Conservation (phyloP, 2,797 vertebrate genomes). For the Zenarchopterus dispar region DNA sequence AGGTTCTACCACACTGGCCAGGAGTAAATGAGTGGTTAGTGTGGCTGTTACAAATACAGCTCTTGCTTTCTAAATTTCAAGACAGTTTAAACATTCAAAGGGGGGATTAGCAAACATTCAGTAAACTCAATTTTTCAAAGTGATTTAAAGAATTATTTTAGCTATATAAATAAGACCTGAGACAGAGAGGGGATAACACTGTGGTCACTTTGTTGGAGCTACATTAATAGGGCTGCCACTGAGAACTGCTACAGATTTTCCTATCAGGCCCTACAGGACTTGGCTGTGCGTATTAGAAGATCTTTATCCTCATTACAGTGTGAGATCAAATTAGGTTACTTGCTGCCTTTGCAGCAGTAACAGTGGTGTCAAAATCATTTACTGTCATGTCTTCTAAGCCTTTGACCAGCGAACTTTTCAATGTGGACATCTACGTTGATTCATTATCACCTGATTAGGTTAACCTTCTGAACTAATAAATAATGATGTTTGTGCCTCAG, state of each 20-base stretch:
- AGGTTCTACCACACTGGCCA: slow-evolving; percentile 34
- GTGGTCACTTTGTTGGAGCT: slow-evolving; percentile 44
- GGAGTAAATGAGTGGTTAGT: slow-evolving; percentile 62
- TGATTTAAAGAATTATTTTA: slow-evolving; percentile 17
- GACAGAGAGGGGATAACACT: slow-evolving; percentile 34
- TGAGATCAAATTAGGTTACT: slow-evolving; percentile 71
- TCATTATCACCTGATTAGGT: slow-evolving; percentile 37
- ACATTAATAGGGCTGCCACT: slow-evolving; percentile 54
- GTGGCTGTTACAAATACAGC: slow-evolving; percentile 40
- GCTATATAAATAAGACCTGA: slow-evolving; percentile 46
- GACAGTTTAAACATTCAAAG: slow-evolving; percentile 9
- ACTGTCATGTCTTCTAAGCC: slow-evolving; percentile 30
- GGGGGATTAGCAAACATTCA: slow-evolving; percentile 20
- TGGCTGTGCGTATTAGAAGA: slow-evolving; percentile 54
- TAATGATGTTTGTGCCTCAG: slow-evolving; percentile 9
- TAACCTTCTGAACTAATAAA: slow-evolving; percentile 35
- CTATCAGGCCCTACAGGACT: slow-evolving; percentile 54
- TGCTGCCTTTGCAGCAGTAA: slow-evolving; percentile 51
- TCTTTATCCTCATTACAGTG: slow-evolving; percentile 69
- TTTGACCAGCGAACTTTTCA: slow-evolving; percentile 43
- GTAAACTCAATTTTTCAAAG: slow-evolving; percentile 31
- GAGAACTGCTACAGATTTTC: slow-evolving; percentile 49
- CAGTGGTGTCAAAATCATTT: slow-evolving; percentile 63
- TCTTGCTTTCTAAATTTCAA: slow-evolving; percentile 46
- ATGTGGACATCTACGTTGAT: slow-evolving; percentile 16